A percentile compares a stretch with the other conserved stretches of the same genome.
Conservation (phyloP, 2,888 invertebrate species). For the Tholera decimalis region DNA sequence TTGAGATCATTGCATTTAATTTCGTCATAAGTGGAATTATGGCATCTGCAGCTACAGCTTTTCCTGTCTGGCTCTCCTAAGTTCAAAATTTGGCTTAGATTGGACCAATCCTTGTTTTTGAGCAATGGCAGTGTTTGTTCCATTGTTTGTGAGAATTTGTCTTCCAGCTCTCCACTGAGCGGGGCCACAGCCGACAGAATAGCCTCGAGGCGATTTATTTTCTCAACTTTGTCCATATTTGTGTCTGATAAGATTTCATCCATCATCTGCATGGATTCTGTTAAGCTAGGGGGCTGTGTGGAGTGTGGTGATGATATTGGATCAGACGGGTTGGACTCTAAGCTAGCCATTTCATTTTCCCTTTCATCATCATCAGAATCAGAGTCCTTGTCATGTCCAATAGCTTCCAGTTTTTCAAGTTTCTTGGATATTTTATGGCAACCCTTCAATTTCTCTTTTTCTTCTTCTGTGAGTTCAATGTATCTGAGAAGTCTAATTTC, state of each 20-base stretch:
- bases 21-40: constrained; percentile 85
- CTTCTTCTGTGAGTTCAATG: constrained; percentile 97
- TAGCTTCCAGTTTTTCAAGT: constrained; percentile 96
- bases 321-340: constrained; percentile 95
- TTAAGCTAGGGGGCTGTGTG: constrained; percentile 95
- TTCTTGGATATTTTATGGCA: constrained; percentile 98
- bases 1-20: constrained; percentile 87
- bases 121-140: constrained; percentile 89
- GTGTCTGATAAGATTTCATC: constrained; percentile 96
- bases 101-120: constrained; percentile 90
- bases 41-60: constrained; percentile 92
- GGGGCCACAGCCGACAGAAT: constrained; percentile 95
- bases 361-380: constrained; percentile 94
- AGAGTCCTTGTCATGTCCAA: constrained; percentile 94
- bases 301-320: constrained; percentile 94
- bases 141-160: constrained; percentile 89
- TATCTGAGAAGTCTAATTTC: constrained; percentile 97
- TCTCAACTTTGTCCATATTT: constrained; percentile 96
- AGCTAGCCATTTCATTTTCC: constrained; percentile 95
- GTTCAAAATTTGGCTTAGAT: constrained; percentile 88
- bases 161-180: constrained; percentile 92
- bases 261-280: constrained; percentile 97
- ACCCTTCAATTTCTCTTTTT: constrained; percentile 97
- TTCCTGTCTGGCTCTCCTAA: constrained; percentile 85
- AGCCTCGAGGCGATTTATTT: constrained; percentile 96